These are phyloP conservation scores for Myiagra hebetior DNA, from an alignment of 2,113 vertebrate genomes.

Conservation along the genomic window DNA sequence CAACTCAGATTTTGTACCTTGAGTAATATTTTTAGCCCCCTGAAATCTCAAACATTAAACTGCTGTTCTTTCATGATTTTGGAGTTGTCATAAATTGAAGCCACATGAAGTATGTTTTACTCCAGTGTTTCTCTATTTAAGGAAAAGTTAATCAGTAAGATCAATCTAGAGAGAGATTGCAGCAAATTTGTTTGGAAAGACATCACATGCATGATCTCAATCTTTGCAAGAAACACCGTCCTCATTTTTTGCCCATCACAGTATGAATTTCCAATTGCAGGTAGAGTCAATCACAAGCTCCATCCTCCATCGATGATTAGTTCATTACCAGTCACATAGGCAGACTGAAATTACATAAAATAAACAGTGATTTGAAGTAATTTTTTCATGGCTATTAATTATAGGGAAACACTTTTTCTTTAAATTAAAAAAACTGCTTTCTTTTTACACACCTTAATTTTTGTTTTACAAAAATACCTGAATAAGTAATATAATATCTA, in stretches of 20 bases:
- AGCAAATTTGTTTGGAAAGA: background rate
- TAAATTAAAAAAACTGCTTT: background rate
- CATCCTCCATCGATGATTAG: constrained; percentile 94
- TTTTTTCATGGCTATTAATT: background rate
- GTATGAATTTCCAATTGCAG: background rate
- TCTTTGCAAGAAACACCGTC: background rate
- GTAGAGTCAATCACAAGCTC: constrained; percentile 79
- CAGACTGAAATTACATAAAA: constrained; percentile 76
- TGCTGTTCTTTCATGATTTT: background rate
- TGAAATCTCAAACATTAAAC: background rate
- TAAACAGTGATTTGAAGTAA: background rate
- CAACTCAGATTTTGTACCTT: background rate
- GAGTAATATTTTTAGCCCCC: background rate
- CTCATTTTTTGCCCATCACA: background rate
- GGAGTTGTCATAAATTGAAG: background rate
- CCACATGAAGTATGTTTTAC: background rate
- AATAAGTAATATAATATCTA: background rate
- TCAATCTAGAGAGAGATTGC: background rate
- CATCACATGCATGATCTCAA: background rate
- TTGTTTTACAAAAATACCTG: background rate
- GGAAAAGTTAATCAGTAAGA: background rate
- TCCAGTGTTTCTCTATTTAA: background rate
- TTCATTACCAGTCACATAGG: constrained; percentile 88
- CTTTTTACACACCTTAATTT: background rate
- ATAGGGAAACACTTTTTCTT: background rate